Percentiles rank a stretch among this genome's conserved stretches.
These are phyloP conservation scores for Crypturellus tataupa DNA, from an alignment of 2,797 vertebrate species.

Conservation along the genomic window DNA sequence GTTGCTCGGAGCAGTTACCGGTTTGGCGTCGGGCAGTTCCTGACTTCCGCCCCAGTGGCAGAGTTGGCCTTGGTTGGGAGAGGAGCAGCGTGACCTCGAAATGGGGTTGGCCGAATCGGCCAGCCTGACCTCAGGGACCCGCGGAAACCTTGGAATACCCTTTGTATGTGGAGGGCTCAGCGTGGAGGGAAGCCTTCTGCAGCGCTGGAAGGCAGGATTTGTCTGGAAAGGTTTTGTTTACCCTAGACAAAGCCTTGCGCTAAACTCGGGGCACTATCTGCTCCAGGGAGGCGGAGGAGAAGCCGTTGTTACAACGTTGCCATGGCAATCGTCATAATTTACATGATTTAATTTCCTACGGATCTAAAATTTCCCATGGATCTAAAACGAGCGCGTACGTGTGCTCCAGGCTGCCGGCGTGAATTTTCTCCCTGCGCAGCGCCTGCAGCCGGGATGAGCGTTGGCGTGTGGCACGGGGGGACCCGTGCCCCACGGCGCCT, in stretches of 20 bases:
- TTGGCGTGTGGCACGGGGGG: fast-evolving
- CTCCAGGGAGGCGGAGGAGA: background rate
- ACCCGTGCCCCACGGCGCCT: fast-evolving
- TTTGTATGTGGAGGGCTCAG: background rate
- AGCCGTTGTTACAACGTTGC: background rate
- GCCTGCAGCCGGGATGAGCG: fast-evolving
- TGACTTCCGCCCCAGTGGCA: fast-evolving
- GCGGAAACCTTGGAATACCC: background rate
- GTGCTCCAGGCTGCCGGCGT: fast-evolving
- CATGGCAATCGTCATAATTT: background rate
- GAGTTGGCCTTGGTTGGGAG: background rate
- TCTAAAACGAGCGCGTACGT: background rate
- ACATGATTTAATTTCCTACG: background rate
- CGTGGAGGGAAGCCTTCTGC: background rate
- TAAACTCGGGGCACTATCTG: conserved; percentile 2
- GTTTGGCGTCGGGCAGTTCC: fast-evolving
- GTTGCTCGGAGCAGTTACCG: background rate
- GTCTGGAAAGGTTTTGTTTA: conserved; percentile 12
- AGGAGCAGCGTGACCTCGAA: background rate
- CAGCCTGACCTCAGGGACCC: background rate
- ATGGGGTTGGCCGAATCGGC: background rate
- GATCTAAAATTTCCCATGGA: background rate
- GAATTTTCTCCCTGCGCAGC: background rate
- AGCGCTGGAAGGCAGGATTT: background rate
- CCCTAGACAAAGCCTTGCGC: background rate